Conservation (phyloP, 1,140 invertebrate genomes). For the Camponotus pennsylvanicus region DNA sequence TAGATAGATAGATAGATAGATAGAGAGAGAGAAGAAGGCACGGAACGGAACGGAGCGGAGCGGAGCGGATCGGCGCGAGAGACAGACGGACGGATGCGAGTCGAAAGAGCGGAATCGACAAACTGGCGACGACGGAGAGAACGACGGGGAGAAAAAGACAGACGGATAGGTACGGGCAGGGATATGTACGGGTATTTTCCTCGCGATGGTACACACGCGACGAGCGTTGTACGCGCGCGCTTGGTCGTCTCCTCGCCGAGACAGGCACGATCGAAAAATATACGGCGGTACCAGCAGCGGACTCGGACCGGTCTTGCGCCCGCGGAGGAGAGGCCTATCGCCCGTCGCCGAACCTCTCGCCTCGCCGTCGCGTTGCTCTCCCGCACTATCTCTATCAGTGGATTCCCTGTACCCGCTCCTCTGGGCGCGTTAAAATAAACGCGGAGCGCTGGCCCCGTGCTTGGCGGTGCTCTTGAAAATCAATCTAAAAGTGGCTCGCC, state of each 20-base stretch:
- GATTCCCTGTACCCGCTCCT: constrained; percentile 67
- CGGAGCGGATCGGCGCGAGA: not conserved
- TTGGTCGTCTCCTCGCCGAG: constrained; percentile 37
- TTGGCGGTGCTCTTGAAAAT: constrained; percentile 84
- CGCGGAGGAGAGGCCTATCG: constrained; percentile 76
- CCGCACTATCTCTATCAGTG: constrained; percentile 70
- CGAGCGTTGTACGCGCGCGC: not conserved
- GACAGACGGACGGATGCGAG: constrained; percentile 22
- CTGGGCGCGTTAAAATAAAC: constrained; percentile 85
- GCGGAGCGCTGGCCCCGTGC: constrained; percentile 79
- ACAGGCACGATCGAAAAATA: constrained; percentile 62
- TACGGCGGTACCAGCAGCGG: constrained; percentile 52
- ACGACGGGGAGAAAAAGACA: not conserved
- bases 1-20: constrained; percentile 12
- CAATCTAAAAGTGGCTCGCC: constrained; percentile 83
- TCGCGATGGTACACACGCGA: constrained; percentile 57
- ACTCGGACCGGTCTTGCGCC: constrained; percentile 58
- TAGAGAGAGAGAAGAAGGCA: constrained; percentile 38
- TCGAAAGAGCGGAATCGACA: not conserved
- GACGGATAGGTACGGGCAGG: not conserved
- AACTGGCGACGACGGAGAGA: constrained; percentile 32
- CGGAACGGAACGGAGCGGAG: constrained; percentile 28
- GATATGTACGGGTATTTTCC: constrained; percentile 7
- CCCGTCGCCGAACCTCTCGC: constrained; percentile 76
- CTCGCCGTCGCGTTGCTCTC: constrained; percentile 71